Base-by-base conservation (phyloP, 2,113 vertebrate genomes). In the Uria aalge region DNA sequence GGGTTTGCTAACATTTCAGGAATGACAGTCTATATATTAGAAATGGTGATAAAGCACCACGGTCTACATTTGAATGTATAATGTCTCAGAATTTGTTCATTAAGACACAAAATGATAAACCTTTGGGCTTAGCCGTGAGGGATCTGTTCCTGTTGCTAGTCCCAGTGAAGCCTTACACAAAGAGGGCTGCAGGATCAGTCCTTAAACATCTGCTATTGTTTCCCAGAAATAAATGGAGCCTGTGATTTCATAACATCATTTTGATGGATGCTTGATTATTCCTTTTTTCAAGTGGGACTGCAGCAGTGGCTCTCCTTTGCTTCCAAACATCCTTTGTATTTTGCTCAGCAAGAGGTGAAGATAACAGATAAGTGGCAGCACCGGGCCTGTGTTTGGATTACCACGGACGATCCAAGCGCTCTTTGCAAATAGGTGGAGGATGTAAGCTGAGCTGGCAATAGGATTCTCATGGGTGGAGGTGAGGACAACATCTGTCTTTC, bases 401-500 rank as follows among this genome's bases (percentile, higher is more conserved):
- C 40, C 79, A n/a, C 1, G 6, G 73, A 90, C 18, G 22, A 30
- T 72, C 40, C 59, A 79, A 93, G 56, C 52, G 43, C 52, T 85
- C 66, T 63, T 62, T 94, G 88, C 66, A 89, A 90, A 69, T 40
- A 88, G 56, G 26, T 92, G 87, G 76, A 88, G 87, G 92, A 92
- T 92, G 82, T 89, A 95, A 81, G 73, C 92, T 85, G 96, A 96
- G 82, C 43, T 87, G 85, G 59, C 85, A 73, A 90, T 68, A 21
- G 29, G 23, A 91, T 85, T 88, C 63, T 91, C 62, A 47, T 91
- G 96, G 88, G 92, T 38, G 80, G 76, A 96, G 90, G 97, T 97
- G 94, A 90, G 93, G 87, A 97, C 96, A 98, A 96, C 97, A 98
- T 97, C 96, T 98, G 97, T 64, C 87, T 88, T 90, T 93, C 84